A percentile compares a stretch with the other conserved stretches of the same genome.
Conservation (phyloP, 2,888 invertebrate genomes). For the Sabatieria punctata region DNA sequence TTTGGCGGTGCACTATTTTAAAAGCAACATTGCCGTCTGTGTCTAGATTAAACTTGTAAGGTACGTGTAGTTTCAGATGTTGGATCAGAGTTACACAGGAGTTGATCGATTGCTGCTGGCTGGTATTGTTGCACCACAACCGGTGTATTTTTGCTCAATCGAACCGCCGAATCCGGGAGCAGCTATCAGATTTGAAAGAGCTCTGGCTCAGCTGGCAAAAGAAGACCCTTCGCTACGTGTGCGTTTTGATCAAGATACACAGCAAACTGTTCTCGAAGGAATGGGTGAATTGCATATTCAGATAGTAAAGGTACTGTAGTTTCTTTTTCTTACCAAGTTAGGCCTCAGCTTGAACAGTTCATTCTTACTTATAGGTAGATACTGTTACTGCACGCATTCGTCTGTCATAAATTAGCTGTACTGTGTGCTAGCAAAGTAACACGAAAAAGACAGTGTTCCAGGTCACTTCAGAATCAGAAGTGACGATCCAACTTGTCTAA, state of each 20-base stretch:
- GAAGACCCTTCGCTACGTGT: conserved; percentile 13
- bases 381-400: too few species aligned
- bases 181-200: conserved; percentile 37
- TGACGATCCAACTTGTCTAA: too few species aligned
- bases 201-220: conserved; percentile 39
- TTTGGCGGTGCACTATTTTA: too few species aligned
- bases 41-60: too few species aligned
- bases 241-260: conserved; percentile 40
- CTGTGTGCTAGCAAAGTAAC: too few species aligned
- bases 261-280: conserved; percentile 41
- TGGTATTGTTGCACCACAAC: conserved; percentile 62
- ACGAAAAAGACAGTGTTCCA: too few species aligned
- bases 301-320: conserved; percentile 19
- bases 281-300: conserved; percentile 98
- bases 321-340: not conserved
- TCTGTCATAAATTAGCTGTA: too few species aligned
- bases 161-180: conserved; percentile 66
- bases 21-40: too few species aligned
- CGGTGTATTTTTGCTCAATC: conserved; percentile 89
- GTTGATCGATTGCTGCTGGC: conserved; percentile 25
- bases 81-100: too few species aligned
- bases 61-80: too few species aligned
- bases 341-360: not conserved
- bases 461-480: too few species aligned
- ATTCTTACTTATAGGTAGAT: not conserved